Base-by-base conservation (phyloP, 1,140 invertebrate genomes). In the Cherax destructor region DNA sequence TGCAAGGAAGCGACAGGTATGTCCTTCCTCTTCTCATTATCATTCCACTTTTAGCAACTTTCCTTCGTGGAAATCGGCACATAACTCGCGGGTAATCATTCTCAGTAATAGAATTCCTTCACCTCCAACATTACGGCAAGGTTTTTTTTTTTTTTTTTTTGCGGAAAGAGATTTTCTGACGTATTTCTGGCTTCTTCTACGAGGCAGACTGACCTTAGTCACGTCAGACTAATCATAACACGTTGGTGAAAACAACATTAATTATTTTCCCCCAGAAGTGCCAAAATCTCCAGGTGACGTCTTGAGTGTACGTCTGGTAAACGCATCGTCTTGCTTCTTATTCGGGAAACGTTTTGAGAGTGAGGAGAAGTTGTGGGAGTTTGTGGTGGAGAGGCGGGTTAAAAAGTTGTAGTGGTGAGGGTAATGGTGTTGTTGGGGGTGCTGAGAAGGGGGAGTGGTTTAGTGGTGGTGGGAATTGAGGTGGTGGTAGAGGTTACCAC, bases 321-420 rank as follows among this genome's bases (percentile, higher is more conserved):
- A 61, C 52, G 52, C 52, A 30, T 59, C 50, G 50, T 49, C 11
- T 30, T 59, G 52, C 16, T 83, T 83, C 47, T 83, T 83, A 83
- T 24, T 49, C 16, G 11, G 21, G 52, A 59, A 83, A 83, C 80
- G 59, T 83, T 83, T 13, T 61, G 24, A 83, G 47, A 16, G 21
- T 59, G 52, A 56, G 79, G 50, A 81, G 49, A 61, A 56, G 56
- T 83, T 83, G 80, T 83, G 80, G 16, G 80, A 83, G 80, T 83
- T 61, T 59, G 52, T 83, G 18, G 52, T 56, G 80, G 80, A 24
- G 52, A 30, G 24, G 10, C 47, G 24, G 80, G 50, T 21, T 24
- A 24, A 65, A 83, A 24, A n/a, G 41, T n/a, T 7, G 59, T 9
- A 10, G 41, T 16, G 80, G n/a, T 16, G 50, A 50, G 41, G 77